Base-by-base conservation (phyloP, 1,140 invertebrate genomes). In the Whitmania pigra region DNA sequence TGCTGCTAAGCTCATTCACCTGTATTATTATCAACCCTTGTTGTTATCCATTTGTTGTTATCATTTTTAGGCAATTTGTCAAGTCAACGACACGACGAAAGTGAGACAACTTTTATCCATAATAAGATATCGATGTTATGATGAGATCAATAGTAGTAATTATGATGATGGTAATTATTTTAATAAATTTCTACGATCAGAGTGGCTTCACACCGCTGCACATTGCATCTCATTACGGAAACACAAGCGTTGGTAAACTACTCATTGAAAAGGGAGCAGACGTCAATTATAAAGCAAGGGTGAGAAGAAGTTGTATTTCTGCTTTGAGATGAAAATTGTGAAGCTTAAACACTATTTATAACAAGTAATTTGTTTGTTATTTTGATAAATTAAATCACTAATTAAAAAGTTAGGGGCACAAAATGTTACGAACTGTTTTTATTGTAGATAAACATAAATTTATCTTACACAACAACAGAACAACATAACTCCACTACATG, bases 221-320 rank as follows among this genome's bases (percentile, higher is more conserved):
- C 80, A 98, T 98, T 77, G 94, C 95, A 75, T 90, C 95, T 49
- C 97, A 99, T 83, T 99, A 99, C 83, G 96, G 96, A 53, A 98
- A 99, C 83, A 93, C 95, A 80, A 89, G 90, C 71, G 95, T 99
- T 73, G 96, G 93, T 25, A 88, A 89, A 75, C 84, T 99, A 69
- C 86, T 99, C 29, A 88, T 99, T 73, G 90, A 93, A 76, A 90
- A 93, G 81, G 93, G 93, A 49, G 95, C 96, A 72, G 94, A 99
- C 83, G 94, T 97, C 53, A 99, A 99, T 84, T 98, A 91, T 82
- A 88, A 92, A 77, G 97, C 96, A 25, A 97, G 97, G 85, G 88
- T 89, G 82, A 75, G 76, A 1, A 49, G 2, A 11, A 11, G 13
- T 49, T 49, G 43, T 49, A 7, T 49, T 49, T 13, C 0, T 15